These are phyloP conservation scores for Lichenostomus cassidix DNA, from an alignment of 2,113 vertebrate species.

Conservation along the genomic window DNA sequence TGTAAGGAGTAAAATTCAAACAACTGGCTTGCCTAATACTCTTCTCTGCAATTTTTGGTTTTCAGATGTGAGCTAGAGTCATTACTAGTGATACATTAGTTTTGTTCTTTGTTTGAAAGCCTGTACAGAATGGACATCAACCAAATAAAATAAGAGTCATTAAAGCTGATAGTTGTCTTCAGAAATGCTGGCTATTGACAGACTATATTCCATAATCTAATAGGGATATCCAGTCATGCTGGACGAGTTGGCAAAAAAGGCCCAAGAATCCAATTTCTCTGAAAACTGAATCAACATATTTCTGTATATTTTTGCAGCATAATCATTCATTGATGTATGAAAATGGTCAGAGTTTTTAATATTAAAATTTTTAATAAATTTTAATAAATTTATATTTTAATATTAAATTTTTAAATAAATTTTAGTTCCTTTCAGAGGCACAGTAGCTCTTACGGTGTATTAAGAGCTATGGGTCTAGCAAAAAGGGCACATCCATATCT, in stretches of 20 bases:
- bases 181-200: not conserved
- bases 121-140: not conserved
- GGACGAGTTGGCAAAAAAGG: not conserved
- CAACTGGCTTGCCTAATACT: not conserved
- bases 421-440: not conserved
- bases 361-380: too few species aligned
- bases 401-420: not conserved
- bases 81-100: not conserved
- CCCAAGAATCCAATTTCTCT: not conserved
- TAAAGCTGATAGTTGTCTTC: not conserved
- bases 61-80: not conserved
- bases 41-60: not conserved
- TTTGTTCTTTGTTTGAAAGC: not conserved
- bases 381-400: too few species aligned
- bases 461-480: not conserved
- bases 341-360: not conserved
- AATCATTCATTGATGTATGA: not conserved
- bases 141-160: not conserved
- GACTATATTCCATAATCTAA: not conserved
- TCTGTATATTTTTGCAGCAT: not conserved
- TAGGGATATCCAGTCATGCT: not conserved
- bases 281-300: not conserved
- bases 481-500: not conserved
- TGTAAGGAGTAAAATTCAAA: not conserved
- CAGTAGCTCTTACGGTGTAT: rapidly evolving